phyloP scores from a whole-genome alignment of 2,888 invertebrate species.

The Eupeodes latifasciatus region DNA sequence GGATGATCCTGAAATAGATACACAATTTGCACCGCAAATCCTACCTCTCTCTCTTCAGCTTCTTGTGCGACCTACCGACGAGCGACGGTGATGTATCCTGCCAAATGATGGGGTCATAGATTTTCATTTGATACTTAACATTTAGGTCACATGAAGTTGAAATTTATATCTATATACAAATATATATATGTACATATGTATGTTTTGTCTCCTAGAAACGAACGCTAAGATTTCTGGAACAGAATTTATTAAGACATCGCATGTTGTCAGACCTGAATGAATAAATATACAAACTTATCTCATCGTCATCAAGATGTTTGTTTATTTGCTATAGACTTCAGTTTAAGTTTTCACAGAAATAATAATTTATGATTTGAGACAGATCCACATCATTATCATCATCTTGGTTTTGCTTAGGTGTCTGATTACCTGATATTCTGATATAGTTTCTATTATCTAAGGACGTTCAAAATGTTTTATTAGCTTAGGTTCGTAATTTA shows the following conservation, averaged over 20 bases:
- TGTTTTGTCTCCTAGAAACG: not conserved
- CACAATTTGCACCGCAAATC: too few species aligned
- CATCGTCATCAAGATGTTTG: not conserved
- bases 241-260: conserved; percentile 2
- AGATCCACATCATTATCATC: too few species aligned
- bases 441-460: not conserved
- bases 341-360: not conserved
- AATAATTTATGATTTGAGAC: not conserved
- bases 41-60: too few species aligned
- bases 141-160: conserved; percentile 5
- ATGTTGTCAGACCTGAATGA: too few species aligned
- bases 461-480: not conserved
- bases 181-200: too few species aligned
- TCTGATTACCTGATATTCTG: not conserved
- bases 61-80: too few species aligned
- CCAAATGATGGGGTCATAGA: not conserved
- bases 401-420: not conserved
- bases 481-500: not conserved
- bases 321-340: not conserved
- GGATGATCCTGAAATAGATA: too few species aligned
- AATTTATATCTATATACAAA: not conserved
- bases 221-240: not conserved
- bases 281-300: not conserved
- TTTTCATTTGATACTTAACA: not conserved
- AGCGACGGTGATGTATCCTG: not conserved